A percentile compares a stretch with the other conserved stretches of the same genome.
Conservation (phyloP, 1,140 invertebrate genomes). For the Lucilia cuprina region DNA sequence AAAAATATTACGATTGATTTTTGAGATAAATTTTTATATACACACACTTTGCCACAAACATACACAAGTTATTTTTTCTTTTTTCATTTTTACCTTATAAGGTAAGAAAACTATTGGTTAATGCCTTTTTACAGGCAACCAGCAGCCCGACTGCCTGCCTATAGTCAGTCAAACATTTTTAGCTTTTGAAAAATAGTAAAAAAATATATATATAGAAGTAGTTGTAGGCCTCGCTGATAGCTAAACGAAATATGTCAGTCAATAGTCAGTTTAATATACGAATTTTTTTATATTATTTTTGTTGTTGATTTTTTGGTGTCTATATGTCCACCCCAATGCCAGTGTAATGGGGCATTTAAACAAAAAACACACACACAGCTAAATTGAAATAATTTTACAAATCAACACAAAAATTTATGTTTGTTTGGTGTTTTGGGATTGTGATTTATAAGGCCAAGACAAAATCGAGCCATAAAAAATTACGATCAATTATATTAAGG, state of each 20-base stretch:
- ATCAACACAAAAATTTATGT: neutral
- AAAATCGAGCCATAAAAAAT: no score
- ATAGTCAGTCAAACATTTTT: neutral
- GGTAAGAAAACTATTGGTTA: conserved; percentile 33
- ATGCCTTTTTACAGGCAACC: neutral
- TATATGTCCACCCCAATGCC: conserved; percentile 16
- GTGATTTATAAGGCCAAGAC: neutral
- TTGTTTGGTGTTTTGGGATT: neutral
- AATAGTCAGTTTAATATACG: neutral
- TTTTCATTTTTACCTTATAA: neutral
- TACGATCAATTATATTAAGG: no score
- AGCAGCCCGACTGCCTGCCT: neutral
- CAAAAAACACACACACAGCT: neutral
- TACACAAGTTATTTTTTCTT: neutral
- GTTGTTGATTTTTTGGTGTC: neutral
- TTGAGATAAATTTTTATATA: conserved; percentile 22
- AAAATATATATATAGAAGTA: neutral
- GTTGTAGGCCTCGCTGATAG: neutral
- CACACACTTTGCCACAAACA: neutral
- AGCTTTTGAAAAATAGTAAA: neutral
- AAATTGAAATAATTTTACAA: neutral
- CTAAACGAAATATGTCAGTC: conserved; percentile 9
- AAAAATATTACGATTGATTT: conserved; percentile 34
- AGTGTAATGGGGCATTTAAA: neutral
- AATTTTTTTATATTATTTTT: no score